Percentiles rank a stretch among this genome's conserved stretches.
phyloP scores from a whole-genome alignment of 2,888 invertebrate genomes.

The Chrysomela aeneicollis region DNA sequence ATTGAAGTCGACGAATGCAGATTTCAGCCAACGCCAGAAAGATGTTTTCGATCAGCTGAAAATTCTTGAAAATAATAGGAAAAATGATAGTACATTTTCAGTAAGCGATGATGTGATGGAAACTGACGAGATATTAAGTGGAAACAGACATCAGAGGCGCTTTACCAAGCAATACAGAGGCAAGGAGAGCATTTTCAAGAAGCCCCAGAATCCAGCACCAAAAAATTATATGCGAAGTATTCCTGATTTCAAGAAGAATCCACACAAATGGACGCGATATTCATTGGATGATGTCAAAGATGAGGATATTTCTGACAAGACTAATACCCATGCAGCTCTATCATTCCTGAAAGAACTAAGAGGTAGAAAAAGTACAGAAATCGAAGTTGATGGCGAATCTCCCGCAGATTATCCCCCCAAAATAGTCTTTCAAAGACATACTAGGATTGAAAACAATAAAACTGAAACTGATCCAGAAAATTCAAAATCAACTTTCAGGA shows the following conservation, averaged over 20 bases:
- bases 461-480: constrained; percentile 42
- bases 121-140: constrained; percentile 29
- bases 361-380: constrained; percentile 46
- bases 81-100: constrained; percentile 24
- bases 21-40: constrained; percentile 69
- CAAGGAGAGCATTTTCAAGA: constrained; percentile 82
- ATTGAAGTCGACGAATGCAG: constrained; percentile 48
- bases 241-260: constrained; percentile 73
- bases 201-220: constrained; percentile 72
- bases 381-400: constrained; percentile 27
- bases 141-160: constrained; percentile 53
- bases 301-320: constrained; percentile 79
- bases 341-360: constrained; percentile 77
- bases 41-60: constrained; percentile 74
- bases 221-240: constrained; percentile 56
- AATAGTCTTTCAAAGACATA: constrained; percentile 53
- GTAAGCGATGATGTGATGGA: constrained; percentile 36
- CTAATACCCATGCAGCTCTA: constrained; percentile 80
- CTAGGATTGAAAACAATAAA: constrained; percentile 17
- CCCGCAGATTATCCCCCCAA: constrained; percentile 49
- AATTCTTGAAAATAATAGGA: constrained; percentile 64
- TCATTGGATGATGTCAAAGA: constrained; percentile 78
- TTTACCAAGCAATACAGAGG: constrained; percentile 72
- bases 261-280: constrained; percentile 84
- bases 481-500: constrained; percentile 67